Evolutionary conservation across 1,140 invertebrate genomes (phyloP).

Genomic region (Drosophila kanapiae): DNA sequence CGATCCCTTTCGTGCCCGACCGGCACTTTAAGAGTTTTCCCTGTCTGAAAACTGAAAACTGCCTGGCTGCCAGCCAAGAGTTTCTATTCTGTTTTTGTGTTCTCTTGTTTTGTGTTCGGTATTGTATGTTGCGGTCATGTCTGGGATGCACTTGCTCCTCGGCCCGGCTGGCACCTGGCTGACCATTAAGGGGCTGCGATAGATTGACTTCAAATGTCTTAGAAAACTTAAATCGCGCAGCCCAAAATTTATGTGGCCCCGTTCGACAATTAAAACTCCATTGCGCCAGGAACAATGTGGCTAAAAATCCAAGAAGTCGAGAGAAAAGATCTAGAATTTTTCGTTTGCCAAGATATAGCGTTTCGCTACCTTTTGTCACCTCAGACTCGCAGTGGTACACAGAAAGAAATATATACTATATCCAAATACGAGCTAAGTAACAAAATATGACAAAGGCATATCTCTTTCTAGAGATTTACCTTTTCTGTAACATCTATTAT

Average conservation of each 20-base stretch:
- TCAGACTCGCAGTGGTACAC: conserved; percentile 14
- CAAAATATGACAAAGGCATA: no score
- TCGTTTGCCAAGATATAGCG: conserved; percentile 64
- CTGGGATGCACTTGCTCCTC: conserved; percentile 35
- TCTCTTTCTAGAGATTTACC: no score
- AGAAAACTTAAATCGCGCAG: conserved; percentile 73
- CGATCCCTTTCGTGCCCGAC: background rate
- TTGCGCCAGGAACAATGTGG: conserved; percentile 49
- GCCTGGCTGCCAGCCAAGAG: conserved; percentile 50
- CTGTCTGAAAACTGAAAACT: conserved; percentile 9
- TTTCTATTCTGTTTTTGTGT: conserved; percentile 15
- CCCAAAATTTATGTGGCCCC: conserved; percentile 66
- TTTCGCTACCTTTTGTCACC: conserved; percentile 68
- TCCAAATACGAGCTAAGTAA: no score
- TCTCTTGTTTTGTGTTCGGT: background rate
- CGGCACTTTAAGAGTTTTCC: conserved; percentile 62
- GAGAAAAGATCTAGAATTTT: conserved; percentile 17
- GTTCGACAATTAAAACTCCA: conserved; percentile 74
- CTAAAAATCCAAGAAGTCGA: conserved; percentile 25
- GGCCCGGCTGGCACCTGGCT: conserved; percentile 60
- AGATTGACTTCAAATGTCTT: conserved; percentile 77
- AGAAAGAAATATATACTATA: background rate
- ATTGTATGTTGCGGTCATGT: conserved; percentile 39
- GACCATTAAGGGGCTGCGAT: conserved; percentile 57
- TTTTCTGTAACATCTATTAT: no score